These are phyloP conservation scores for Charanyca ferruginea DNA, from an alignment of 2,888 invertebrate species.

Conservation along the genomic window DNA sequence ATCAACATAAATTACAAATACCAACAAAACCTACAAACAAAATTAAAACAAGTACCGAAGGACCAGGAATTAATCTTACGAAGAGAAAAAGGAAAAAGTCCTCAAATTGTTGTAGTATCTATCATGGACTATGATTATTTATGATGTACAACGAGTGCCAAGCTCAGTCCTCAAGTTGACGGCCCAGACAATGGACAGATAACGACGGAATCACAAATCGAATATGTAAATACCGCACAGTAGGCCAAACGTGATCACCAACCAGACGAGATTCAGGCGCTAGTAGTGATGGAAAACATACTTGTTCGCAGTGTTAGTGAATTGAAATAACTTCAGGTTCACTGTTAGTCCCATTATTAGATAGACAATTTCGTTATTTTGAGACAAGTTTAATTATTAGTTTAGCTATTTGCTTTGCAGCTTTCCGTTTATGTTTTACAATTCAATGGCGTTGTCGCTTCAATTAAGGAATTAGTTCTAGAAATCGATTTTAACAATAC, in stretches of 20 bases:
- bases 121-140: constrained; percentile 58
- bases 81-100: constrained; percentile 38
- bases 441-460: not conserved
- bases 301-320: not conserved
- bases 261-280: constrained; percentile 16
- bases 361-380: not conserved
- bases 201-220: constrained; percentile 50
- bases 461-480: not conserved
- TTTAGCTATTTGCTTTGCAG: not conserved
- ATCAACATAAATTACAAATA: not conserved
- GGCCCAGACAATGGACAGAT: constrained; percentile 64
- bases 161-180: constrained; percentile 34
- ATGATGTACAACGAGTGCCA: constrained; percentile 60
- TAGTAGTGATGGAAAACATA: not conserved
- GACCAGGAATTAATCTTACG: constrained; percentile 33
- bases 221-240: constrained; percentile 62
- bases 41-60: constrained; percentile 14
- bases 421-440: not conserved
- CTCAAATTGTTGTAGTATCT: constrained; percentile 36
- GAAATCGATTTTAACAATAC: not conserved
- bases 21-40: not conserved
- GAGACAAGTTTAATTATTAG: not conserved
- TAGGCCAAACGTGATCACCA: constrained; percentile 19
- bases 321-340: not conserved
- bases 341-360: not conserved